These are phyloP conservation scores for Menidia menidia DNA, from an alignment of 2,797 vertebrate genomes.

Conservation along the genomic window DNA sequence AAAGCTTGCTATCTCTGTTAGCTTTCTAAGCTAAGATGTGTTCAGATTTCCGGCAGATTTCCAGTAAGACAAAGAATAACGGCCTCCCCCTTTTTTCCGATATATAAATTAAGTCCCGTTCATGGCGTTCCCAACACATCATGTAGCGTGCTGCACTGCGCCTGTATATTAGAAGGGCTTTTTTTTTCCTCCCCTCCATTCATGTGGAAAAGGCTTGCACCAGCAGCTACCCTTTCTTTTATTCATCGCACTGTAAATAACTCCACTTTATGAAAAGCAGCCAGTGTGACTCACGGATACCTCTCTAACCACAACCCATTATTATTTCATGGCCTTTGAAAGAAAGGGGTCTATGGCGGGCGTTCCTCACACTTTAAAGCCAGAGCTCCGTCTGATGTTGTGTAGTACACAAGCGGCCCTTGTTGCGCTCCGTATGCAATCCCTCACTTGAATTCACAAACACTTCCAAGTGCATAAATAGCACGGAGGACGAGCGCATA, in stretches of 20 bases:
- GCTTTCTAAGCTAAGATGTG: background rate
- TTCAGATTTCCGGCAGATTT: background rate
- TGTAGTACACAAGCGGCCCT: conserved; percentile 84
- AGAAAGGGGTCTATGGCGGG: conserved; percentile 80
- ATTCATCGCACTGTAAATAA: conserved; percentile 88
- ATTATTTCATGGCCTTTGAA: conserved; percentile 89
- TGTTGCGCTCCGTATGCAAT: conserved; percentile 82
- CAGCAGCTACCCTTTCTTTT: conserved; percentile 84
- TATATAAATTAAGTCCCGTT: conserved; percentile 53
- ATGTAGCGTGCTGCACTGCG: conserved; percentile 57
- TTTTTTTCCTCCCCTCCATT: conserved; percentile 62
- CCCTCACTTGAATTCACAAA: conserved; percentile 87
- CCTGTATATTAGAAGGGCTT: conserved; percentile 74
- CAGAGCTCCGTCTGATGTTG: conserved; percentile 85
- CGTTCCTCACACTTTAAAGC: conserved; percentile 82
- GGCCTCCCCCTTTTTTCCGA: conserved; percentile 2
- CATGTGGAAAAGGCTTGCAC: conserved; percentile 82
- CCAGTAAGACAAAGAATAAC: background rate
- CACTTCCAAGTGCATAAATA: conserved; percentile 87
- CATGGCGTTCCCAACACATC: conserved; percentile 36
- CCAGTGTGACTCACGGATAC: conserved; percentile 85
- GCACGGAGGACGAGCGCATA: conserved; percentile 76
- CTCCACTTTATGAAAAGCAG: conserved; percentile 88
- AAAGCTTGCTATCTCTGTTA: background rate
- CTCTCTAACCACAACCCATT: conserved; percentile 87